Evolutionary conservation across 1,140 invertebrate genomes (phyloP).

Genomic region (Eciton burchellii): DNA sequence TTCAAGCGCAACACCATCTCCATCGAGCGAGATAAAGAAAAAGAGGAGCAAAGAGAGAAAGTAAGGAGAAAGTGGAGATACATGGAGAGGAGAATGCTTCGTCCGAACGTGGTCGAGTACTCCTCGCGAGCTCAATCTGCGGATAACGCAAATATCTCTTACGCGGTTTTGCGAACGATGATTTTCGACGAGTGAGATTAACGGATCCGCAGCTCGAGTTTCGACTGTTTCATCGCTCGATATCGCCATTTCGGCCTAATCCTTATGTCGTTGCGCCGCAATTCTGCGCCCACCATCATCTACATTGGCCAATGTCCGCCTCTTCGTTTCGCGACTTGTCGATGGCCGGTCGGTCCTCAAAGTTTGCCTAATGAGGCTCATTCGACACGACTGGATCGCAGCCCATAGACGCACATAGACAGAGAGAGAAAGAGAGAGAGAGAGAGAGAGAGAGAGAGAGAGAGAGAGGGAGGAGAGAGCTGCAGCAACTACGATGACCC

Average conservation of each 20-base stretch:
- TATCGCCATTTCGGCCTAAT: constrained; percentile 30
- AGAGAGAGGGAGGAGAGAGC: too few relatives aligned
- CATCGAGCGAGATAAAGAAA: too few relatives aligned
- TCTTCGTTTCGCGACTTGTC: constrained; percentile 51
- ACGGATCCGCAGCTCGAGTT: constrained; percentile 40
- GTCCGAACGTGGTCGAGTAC: too few relatives aligned
- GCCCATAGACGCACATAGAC: background rate
- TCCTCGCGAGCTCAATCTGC: too few relatives aligned
- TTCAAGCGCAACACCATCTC: background rate
- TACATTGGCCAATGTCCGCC: constrained; percentile 33
- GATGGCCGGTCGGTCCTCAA: constrained; percentile 60
- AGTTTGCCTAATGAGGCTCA: constrained; percentile 77
- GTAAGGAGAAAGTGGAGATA: too few relatives aligned
- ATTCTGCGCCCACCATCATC: constrained; percentile 31
- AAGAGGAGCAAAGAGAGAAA: too few relatives aligned
- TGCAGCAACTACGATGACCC: constrained; percentile 24
- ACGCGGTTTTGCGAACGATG: too few relatives aligned
- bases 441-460: too few relatives aligned
- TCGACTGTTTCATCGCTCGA: constrained; percentile 32
- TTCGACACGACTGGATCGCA: constrained; percentile 59
- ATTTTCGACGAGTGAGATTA: constrained; percentile 64
- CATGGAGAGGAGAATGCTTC: too few relatives aligned
- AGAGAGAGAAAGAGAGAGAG: too few relatives aligned
- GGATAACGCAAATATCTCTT: too few relatives aligned
- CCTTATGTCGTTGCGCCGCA: constrained; percentile 54